Evolutionary conservation across 2,113 vertebrate genomes (phyloP).

Genomic region (Tragelaphus scriptus): DNA sequence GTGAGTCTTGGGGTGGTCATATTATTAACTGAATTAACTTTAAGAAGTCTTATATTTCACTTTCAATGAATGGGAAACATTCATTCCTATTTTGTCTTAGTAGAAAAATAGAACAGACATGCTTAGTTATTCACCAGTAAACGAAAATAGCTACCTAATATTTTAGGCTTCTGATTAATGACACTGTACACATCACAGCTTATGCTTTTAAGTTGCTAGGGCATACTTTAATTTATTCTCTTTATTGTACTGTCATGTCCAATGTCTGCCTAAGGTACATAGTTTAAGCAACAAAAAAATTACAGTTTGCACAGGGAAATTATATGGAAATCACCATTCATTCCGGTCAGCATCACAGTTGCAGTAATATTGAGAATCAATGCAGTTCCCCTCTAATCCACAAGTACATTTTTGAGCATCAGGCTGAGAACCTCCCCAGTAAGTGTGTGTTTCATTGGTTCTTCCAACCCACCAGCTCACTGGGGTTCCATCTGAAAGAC

Average conservation of each 20-base stretch:
- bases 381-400: constrained; percentile 81
- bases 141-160: background rate
- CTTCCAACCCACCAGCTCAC: constrained; percentile 87
- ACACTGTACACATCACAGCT: background rate
- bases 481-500: constrained; percentile 79
- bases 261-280: background rate
- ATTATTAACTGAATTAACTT: background rate
- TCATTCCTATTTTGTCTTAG: background rate
- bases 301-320: constrained; percentile 27
- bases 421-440: constrained; percentile 84
- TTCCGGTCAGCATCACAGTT: constrained; percentile 91
- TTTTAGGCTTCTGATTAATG: background rate
- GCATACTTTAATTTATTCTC: background rate
- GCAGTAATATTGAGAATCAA: constrained; percentile 84
- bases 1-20: background rate
- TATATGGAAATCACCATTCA: constrained; percentile 85
- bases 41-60: background rate
- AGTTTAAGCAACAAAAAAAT: background rate
- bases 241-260: background rate
- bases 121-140: background rate
- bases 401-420: constrained; percentile 81
- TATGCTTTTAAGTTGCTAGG: background rate
- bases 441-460: constrained; percentile 83
- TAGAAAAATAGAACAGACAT: background rate
- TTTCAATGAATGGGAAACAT: background rate